A percentile compares a stretch with the other conserved stretches of the same genome.
phyloP scores from a whole-genome alignment of 2,888 invertebrate species.

The Lasioglossum villosulum region DNA sequence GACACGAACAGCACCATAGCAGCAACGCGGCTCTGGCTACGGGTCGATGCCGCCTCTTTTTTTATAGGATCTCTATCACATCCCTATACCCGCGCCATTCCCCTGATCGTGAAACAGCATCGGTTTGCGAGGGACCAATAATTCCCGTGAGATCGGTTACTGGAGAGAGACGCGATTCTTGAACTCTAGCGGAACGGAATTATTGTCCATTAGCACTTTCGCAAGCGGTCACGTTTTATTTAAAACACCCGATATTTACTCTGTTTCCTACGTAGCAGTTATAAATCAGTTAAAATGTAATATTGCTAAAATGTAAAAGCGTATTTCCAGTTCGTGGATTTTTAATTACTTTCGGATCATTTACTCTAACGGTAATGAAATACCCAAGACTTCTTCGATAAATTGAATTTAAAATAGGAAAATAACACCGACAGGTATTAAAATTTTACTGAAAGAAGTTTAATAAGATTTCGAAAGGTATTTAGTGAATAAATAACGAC shows the following conservation, averaged over 20 bases:
- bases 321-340: not conserved
- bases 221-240: not conserved
- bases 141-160: slow-evolving; percentile 72
- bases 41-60: slow-evolving; percentile 21
- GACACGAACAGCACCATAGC: slow-evolving; percentile 61
- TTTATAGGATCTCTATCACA: slow-evolving; percentile 6
- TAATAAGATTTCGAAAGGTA: not conserved
- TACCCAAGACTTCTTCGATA: not conserved
- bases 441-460: not conserved
- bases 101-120: slow-evolving; percentile 42
- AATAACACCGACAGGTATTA: not conserved
- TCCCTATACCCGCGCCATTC: slow-evolving; percentile 15
- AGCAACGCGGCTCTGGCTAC: slow-evolving; percentile 24
- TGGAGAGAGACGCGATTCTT: slow-evolving; percentile 30
- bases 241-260: not conserved
- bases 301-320: not conserved
- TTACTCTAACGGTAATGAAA: not conserved
- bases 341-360: not conserved
- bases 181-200: not conserved
- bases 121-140: slow-evolving; percentile 63
- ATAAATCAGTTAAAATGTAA: too few relatives aligned
- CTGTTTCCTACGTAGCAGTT: too few relatives aligned
- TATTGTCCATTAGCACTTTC: not conserved
- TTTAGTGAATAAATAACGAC: not conserved
- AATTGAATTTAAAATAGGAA: not conserved